Conservation (phyloP, 2,888 invertebrate species). For the Hyalella azteca region DNA sequence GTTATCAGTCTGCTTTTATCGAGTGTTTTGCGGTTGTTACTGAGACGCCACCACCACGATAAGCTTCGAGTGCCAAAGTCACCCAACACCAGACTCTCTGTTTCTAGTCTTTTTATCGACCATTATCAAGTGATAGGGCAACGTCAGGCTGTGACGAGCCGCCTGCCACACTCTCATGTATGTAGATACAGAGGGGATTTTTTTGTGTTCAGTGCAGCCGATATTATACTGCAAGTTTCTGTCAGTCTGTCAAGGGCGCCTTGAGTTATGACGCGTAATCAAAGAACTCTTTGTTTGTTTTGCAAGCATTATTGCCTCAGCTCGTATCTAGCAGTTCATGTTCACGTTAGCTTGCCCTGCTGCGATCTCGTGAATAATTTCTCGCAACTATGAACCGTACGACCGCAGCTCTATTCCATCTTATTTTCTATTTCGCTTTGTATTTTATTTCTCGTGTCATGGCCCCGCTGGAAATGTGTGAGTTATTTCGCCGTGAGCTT, state of each 20-base stretch:
- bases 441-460: not conserved
- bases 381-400: not conserved
- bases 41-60: not conserved
- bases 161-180: not conserved
- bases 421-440: not conserved
- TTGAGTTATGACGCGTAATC: slow-evolving; percentile 30
- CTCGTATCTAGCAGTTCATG: too few relatives aligned
- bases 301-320: slow-evolving; percentile 17
- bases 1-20: slow-evolving; percentile 17
- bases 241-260: slow-evolving; percentile 13
- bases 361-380: too few relatives aligned
- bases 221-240: slow-evolving; percentile 21
- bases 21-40: slow-evolving; percentile 28
- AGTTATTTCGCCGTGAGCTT: not conserved
- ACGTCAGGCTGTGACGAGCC: slow-evolving; percentile 2
- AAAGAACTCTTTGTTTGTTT: slow-evolving; percentile 31
- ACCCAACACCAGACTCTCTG: slow-evolving; percentile 3
- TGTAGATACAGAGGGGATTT: not conserved
- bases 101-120: slow-evolving; percentile 17
- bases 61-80: not conserved
- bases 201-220: not conserved
- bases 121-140: not conserved
- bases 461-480: not conserved
- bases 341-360: too few relatives aligned
- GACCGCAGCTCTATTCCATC: not conserved